A percentile compares a stretch with the other conserved stretches of the same genome.
Conservation (phyloP, 2,888 invertebrate species). For the Sarcophaga caerulescens region DNA sequence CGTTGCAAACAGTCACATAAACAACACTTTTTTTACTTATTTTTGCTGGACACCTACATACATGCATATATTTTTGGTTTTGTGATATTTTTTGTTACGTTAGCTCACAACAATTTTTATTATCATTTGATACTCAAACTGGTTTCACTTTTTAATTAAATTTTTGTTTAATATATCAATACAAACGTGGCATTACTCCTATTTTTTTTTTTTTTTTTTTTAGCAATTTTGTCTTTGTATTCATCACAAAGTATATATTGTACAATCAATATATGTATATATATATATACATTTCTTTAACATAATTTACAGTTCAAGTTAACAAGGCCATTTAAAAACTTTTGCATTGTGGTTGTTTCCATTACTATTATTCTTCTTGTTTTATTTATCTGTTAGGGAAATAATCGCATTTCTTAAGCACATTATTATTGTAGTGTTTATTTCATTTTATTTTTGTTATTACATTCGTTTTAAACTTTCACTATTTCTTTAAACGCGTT, state of each 20-base stretch:
- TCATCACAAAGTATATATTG: not conserved
- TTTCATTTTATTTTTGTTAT: not conserved
- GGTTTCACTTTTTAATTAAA: conserved; percentile 42
- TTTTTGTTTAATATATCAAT: conserved; percentile 2
- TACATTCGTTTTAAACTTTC: conserved; percentile 34
- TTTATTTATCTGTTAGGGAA: not conserved
- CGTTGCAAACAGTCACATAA: no score
- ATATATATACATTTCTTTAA: conserved; percentile 7
- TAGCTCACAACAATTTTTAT: not conserved
- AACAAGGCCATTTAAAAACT: conserved; percentile 45
- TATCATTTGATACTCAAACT: conserved; percentile 29
- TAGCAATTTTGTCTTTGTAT: conserved; percentile 5
- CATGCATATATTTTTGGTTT: not conserved
- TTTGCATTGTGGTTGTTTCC: not conserved
- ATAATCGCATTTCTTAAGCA: conserved; percentile 11
- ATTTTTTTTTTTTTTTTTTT: not conserved
- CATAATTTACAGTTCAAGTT: conserved; percentile 9
- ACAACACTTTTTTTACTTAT: not conserved
- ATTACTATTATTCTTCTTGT: not conserved
- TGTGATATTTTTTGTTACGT: not conserved
- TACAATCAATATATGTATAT: not conserved
- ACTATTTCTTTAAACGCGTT: conserved; percentile 20
- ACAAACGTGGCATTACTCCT: conserved; percentile 39
- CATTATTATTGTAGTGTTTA: conserved; percentile 6
- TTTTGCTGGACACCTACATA: not conserved